Percentiles rank a stretch among this genome's conserved stretches.
Evolutionary conservation across 2,797 vertebrate genomes (phyloP).

Genomic region (Poecilia gillii): DNA sequence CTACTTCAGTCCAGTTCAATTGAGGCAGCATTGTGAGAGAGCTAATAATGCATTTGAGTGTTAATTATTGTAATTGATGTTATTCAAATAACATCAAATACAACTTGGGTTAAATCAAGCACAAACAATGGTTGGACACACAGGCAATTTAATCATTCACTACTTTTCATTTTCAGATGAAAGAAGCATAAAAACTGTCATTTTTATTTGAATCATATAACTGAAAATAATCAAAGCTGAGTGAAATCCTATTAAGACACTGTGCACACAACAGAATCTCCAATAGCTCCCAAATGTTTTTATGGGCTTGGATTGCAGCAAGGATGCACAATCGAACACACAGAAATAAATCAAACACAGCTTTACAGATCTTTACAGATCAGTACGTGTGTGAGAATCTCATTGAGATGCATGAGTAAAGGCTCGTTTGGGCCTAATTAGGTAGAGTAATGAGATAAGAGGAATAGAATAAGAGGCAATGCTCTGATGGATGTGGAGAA

Average conservation of each 20-base stretch:
- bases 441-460: constrained; percentile 76
- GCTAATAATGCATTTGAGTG: not conserved
- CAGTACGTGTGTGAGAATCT: constrained; percentile 27
- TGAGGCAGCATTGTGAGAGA: too few relatives aligned
- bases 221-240: not conserved
- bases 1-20: too few relatives aligned
- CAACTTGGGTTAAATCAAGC: not conserved
- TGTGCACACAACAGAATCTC: not conserved
- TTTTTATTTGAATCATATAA: not conserved
- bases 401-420: constrained; percentile 67
- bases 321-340: constrained; percentile 15
- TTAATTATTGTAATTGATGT: not conserved
- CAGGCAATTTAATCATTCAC: not conserved
- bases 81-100: not conserved
- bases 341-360: constrained; percentile 28
- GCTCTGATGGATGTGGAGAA: constrained; percentile 64
- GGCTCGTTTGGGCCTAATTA: constrained; percentile 76
- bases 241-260: not conserved
- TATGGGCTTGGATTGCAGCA: not conserved
- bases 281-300: not conserved
- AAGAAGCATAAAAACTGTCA: not conserved
- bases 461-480: constrained; percentile 55
- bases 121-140: not conserved
- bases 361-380: constrained; percentile 39
- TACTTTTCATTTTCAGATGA: not conserved